Evolutionary conservation across 2,888 invertebrate species (phyloP).

Genomic region (Epistrophe grossulariae): DNA sequence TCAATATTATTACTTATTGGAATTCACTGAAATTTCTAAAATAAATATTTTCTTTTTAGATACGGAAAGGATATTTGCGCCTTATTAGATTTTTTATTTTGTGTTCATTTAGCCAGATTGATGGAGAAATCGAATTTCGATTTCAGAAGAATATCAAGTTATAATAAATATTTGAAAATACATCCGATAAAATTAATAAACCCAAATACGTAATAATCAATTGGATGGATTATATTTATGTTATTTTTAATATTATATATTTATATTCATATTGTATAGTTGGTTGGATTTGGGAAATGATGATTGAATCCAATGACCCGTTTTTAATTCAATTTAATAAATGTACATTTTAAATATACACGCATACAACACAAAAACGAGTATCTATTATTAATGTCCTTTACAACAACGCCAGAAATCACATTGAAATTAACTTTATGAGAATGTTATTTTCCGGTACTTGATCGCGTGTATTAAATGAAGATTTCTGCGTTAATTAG

Average conservation of each 20-base stretch:
- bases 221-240: conserved; percentile 16
- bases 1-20: conserved; percentile 7
- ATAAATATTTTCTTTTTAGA: conserved; percentile 1
- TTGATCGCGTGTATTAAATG: conserved; percentile 41
- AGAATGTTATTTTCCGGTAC: conserved; percentile 37
- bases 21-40: conserved; percentile 4
- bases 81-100: conserved; percentile 3
- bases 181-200: conserved; percentile 10
- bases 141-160: conserved; percentile 2
- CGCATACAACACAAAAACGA: neutral
- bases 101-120: neutral
- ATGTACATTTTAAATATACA: conserved; percentile 5
- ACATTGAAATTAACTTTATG: conserved; percentile 36
- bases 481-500: conserved; percentile 55
- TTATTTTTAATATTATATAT: conserved; percentile 3
- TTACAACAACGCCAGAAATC: neutral
- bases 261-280: neutral
- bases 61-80: conserved; percentile 7
- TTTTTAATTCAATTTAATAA: conserved; percentile 16
- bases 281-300: neutral
- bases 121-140: conserved; percentile 14
- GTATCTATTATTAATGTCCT: neutral
- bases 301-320: conserved; percentile 20
- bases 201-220: conserved; percentile 32
- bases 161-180: conserved; percentile 12